Percentiles rank a stretch among this genome's conserved stretches.
Conservation (phyloP, 2,888 invertebrate genomes). For the Melangyna quadrimaculata region DNA sequence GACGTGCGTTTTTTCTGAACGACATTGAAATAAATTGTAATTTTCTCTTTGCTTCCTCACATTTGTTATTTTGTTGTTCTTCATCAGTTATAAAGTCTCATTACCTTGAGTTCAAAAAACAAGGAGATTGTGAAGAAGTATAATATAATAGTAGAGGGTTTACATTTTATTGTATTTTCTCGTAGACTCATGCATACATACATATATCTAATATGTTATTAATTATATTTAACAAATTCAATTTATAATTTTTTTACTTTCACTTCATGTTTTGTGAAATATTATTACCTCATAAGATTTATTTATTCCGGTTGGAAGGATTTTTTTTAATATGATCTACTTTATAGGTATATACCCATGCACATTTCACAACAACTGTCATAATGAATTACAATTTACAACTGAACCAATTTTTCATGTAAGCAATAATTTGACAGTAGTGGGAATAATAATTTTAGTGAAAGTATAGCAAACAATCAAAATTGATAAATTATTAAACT, state of each 20-base stretch:
- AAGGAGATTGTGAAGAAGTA: not conserved
- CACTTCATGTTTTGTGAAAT: slow-evolving; percentile 29
- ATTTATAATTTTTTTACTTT: slow-evolving; percentile 3
- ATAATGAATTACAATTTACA: not conserved
- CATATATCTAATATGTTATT: not conserved
- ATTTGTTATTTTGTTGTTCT: not conserved
- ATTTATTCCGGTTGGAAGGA: slow-evolving; percentile 36
- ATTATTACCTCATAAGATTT: slow-evolving; percentile 48
- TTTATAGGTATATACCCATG: not conserved
- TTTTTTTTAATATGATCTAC: slow-evolving; percentile 21
- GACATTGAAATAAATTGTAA: slow-evolving; percentile 48
- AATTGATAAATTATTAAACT: not conserved
- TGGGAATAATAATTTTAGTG: slow-evolving; percentile 9
- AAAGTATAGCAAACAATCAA: not conserved
- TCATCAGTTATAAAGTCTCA: slow-evolving; percentile 21
- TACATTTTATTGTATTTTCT: not conserved
- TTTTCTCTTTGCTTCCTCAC: slow-evolving; percentile 9
- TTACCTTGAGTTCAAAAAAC: slow-evolving; percentile 6
- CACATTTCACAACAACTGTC: slow-evolving; percentile 13
- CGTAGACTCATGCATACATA: too few species aligned
- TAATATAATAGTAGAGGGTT: not conserved
- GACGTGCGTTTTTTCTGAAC: slow-evolving; percentile 29
- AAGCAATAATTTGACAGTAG: slow-evolving; percentile 10
- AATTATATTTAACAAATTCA: slow-evolving; percentile 1
- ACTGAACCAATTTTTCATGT: not conserved